These are phyloP conservation scores for Amia ocellicauda DNA, from an alignment of 2,113 vertebrate species.

Conservation along the genomic window DNA sequence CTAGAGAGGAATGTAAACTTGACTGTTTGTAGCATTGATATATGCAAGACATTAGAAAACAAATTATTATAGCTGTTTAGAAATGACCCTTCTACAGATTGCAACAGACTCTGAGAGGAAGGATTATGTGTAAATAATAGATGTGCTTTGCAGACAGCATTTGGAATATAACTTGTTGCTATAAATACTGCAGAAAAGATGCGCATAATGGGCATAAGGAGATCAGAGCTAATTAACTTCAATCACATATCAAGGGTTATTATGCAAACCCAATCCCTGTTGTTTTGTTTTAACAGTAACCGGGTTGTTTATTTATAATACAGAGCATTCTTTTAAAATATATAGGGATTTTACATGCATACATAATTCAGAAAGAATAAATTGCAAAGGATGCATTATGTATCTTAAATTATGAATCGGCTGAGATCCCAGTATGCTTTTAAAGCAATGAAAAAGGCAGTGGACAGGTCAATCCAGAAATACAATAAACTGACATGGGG, in stretches of 20 bases:
- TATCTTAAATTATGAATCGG: constrained; percentile 54
- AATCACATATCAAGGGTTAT: constrained; percentile 30
- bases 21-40: not conserved
- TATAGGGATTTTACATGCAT: constrained; percentile 46
- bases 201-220: constrained; percentile 30
- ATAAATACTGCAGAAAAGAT: constrained; percentile 25
- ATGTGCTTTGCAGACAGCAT: constrained; percentile 8
- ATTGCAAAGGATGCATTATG: constrained; percentile 56
- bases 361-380: constrained; percentile 56
- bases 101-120: constrained; percentile 6
- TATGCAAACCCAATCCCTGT: constrained; percentile 43
- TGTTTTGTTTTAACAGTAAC: constrained; percentile 37
- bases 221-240: constrained; percentile 34
- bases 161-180: constrained; percentile 2
- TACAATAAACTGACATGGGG: not conserved
- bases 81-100: constrained; percentile 1
- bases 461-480: constrained; percentile 1
- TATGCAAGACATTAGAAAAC: not conserved
- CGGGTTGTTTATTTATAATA: constrained; percentile 44
- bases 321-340: constrained; percentile 36
- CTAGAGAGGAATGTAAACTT: not conserved
- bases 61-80: not conserved
- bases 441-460: constrained; percentile 28
- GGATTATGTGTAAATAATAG: not conserved
- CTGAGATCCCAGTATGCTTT: constrained; percentile 45